A percentile compares a stretch with the other conserved stretches of the same genome.
Evolutionary conservation across 2,888 invertebrate genomes (phyloP).

Genomic region (Drosophila maculinotata): DNA sequence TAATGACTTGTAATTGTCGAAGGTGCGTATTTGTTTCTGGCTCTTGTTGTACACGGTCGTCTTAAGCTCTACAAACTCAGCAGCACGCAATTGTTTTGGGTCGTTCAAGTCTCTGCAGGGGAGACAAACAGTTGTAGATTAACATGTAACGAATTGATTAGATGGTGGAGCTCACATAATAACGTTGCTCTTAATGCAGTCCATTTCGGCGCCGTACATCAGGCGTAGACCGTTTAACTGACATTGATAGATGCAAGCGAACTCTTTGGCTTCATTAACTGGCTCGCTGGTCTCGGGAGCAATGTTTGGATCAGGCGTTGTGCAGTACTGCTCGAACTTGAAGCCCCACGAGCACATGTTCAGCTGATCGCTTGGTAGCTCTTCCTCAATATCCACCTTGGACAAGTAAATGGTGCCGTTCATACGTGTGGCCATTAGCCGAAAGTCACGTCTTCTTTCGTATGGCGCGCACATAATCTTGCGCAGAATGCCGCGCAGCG

Average conservation of each 20-base stretch:
- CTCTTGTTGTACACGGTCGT: constrained; percentile 20
- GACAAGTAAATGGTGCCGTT: constrained; percentile 62
- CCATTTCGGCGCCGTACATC: constrained; percentile 65
- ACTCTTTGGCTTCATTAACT: constrained; percentile 57
- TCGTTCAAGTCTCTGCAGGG: constrained; percentile 44
- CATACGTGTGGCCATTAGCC: constrained; percentile 41
- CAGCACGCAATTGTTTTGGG: constrained; percentile 16
- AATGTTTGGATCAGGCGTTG: constrained; percentile 18
- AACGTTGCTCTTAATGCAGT: constrained; percentile 49
- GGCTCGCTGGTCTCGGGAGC: constrained; percentile 48
- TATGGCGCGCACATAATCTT: constrained; percentile 62
- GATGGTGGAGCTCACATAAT: constrained; percentile 34
- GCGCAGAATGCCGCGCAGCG: constrained; percentile 57
- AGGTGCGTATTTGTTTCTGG: constrained; percentile 21
- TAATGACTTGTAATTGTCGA: constrained; percentile 46
- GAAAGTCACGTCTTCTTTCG: constrained; percentile 19
- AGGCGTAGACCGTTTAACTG: constrained; percentile 39
- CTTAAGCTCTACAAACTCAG: constrained; percentile 62
- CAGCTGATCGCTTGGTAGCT: constrained; percentile 5
- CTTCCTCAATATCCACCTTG: constrained; percentile 26
- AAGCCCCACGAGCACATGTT: constrained; percentile 74
- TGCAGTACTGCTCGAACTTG: constrained; percentile 68
- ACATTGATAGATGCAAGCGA: constrained; percentile 40
- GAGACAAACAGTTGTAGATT: not conserved
- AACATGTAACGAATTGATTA: not conserved